These are phyloP conservation scores for Arctia plantaginis DNA, from an alignment of 2,888 invertebrate species.

Conservation along the genomic window DNA sequence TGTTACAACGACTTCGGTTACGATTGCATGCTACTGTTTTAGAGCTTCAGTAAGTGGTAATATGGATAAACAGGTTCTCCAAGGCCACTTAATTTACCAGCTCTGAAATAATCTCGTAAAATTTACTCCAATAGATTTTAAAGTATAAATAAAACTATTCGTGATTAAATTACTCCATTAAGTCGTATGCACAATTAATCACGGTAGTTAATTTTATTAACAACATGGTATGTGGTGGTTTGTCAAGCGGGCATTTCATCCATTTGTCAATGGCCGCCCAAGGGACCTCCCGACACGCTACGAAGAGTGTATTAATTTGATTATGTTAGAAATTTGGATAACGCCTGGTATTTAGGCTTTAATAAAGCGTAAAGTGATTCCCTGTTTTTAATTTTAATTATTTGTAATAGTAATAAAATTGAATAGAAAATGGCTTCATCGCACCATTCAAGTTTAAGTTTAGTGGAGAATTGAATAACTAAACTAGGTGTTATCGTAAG, in stretches of 20 bases:
- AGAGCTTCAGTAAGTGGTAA: too few species aligned
- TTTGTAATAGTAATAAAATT: not conserved
- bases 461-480: too few species aligned
- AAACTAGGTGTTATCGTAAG: too few species aligned
- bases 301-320: conserved; percentile 54
- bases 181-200: conserved; percentile 68
- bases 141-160: conserved; percentile 22
- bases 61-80: not conserved
- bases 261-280: conserved; percentile 66
- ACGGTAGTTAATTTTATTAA: conserved; percentile 76
- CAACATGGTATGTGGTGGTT: conserved; percentile 63
- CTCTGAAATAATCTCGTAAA: not conserved
- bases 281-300: conserved; percentile 48
- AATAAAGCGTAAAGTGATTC: not conserved
- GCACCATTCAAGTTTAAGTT: not conserved
- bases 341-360: conserved; percentile 12
- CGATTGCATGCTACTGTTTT: too few species aligned
- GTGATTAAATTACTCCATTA: conserved; percentile 53
- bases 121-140: not conserved
- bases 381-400: not conserved
- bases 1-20: too few species aligned
- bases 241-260: conserved; percentile 59
- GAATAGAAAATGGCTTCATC: not conserved
- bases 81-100: not conserved
- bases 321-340: conserved; percentile 45